Evolutionary conservation across 2,113 vertebrate species (phyloP).

Genomic region (Ariopsis seemanni): DNA sequence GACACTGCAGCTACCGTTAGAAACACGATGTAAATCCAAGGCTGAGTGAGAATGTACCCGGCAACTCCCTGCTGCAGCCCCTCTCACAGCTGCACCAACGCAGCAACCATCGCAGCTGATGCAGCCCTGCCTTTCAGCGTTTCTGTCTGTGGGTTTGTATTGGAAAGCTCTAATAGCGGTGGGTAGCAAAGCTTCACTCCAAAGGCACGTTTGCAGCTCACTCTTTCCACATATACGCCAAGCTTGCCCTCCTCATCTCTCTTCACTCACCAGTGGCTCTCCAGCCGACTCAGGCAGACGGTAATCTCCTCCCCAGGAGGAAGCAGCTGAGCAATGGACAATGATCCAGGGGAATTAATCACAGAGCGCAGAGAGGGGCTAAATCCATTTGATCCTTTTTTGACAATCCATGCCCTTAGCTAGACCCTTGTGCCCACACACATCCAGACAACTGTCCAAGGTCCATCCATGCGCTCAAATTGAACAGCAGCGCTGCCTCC

Average conservation of each 20-base stretch:
- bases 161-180: constrained; percentile 33
- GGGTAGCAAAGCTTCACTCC: constrained; percentile 29
- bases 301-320: constrained; percentile 62
- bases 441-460: constrained; percentile 38
- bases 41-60: constrained; percentile 34
- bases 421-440: constrained; percentile 52
- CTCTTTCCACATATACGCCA: constrained; percentile 46
- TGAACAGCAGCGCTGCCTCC: constrained; percentile 56
- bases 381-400: constrained; percentile 66
- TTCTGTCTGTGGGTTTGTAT: constrained; percentile 48
- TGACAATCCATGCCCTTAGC: constrained; percentile 41
- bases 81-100: constrained; percentile 51
- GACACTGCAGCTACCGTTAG: constrained; percentile 29
- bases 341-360: constrained; percentile 57
- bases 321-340: constrained; percentile 41
- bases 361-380: constrained; percentile 47
- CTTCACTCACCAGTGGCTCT: constrained; percentile 47
- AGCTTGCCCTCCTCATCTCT: constrained; percentile 32
- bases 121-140: constrained; percentile 66
- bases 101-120: constrained; percentile 44
- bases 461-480: constrained; percentile 49
- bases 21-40: constrained; percentile 50
- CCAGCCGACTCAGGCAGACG: constrained; percentile 51
- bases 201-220: constrained; percentile 45
- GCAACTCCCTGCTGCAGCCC: constrained; percentile 56